These are phyloP conservation scores for Limnephilus rhombicus DNA, from an alignment of 2,888 invertebrate genomes.

Conservation along the genomic window DNA sequence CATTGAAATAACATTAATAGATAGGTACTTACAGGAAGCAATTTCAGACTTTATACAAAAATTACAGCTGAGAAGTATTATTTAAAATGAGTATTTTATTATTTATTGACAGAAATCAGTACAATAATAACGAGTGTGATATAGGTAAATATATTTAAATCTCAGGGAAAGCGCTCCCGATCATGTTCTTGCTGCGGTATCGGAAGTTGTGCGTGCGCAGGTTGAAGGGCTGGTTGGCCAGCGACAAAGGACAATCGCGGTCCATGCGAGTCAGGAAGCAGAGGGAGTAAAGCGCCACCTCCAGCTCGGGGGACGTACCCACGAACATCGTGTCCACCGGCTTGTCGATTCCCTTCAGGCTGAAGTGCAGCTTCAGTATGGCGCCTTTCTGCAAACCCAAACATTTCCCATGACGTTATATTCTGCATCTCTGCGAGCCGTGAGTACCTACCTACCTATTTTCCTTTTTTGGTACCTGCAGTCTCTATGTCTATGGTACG, in stretches of 20 bases:
- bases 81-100: slow-evolving; percentile 2
- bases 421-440: not conserved
- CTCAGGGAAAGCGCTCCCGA: slow-evolving; percentile 90
- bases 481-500: no score
- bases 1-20: not conserved
- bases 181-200: slow-evolving; percentile 86
- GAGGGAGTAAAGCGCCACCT: slow-evolving; percentile 92
- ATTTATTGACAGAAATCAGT: slow-evolving; percentile 3
- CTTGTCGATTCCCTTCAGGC: slow-evolving; percentile 84
- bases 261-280: slow-evolving; percentile 90
- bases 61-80: not conserved
- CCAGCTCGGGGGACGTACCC: slow-evolving; percentile 94
- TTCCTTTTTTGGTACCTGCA: not conserved
- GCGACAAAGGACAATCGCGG: slow-evolving; percentile 84
- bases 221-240: slow-evolving; percentile 84
- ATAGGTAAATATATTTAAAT: slow-evolving; percentile 75
- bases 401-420: not conserved
- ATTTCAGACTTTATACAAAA: not conserved
- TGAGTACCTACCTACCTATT: not conserved
- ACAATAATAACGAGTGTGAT: not conserved
- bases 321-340: slow-evolving; percentile 88
- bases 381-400: slow-evolving; percentile 84
- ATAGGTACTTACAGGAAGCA: not conserved
- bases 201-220: slow-evolving; percentile 86
- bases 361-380: slow-evolving; percentile 85